Conservation (phyloP, 2,797 vertebrate species). For the Typhlichthys subterraneus region DNA sequence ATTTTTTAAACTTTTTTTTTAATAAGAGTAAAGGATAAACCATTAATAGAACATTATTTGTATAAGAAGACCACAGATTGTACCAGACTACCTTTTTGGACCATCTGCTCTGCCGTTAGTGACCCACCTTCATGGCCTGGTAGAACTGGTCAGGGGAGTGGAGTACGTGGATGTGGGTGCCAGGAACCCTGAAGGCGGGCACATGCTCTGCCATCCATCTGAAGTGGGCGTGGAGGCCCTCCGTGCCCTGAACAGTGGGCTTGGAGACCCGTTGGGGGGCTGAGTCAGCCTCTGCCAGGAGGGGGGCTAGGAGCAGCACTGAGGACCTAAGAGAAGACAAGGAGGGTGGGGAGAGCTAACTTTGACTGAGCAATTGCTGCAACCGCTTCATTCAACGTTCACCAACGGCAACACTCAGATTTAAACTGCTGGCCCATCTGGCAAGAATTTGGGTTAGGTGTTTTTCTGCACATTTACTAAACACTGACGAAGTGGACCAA, state of each 20-base stretch:
- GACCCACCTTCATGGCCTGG: constrained; percentile 88
- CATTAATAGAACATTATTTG: too few species aligned
- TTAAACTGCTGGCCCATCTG: too few species aligned
- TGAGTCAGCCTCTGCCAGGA: constrained; percentile 82
- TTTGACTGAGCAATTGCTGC: too few species aligned
- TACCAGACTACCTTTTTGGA: not conserved
- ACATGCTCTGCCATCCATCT: constrained; percentile 91
- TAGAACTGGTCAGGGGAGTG: constrained; percentile 91
- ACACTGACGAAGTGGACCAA: not conserved
- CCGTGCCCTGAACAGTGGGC: constrained; percentile 71
- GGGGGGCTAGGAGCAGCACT: constrained; percentile 87
- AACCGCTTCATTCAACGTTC: too few species aligned
- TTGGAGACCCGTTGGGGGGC: constrained; percentile 63
- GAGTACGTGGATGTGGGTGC: constrained; percentile 84
- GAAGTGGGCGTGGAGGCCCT: constrained; percentile 78
- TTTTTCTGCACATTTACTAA: too few species aligned
- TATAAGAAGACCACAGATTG: too few species aligned
- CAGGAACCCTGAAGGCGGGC: constrained; percentile 89
- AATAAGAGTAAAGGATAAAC: too few species aligned
- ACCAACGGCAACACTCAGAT: too few species aligned
- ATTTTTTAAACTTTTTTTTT: too few species aligned
- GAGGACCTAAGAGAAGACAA: constrained; percentile 79
- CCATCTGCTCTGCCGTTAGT: too few species aligned
- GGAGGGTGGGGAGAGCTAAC: too few species aligned
- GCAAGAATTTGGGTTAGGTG: too few species aligned